Conservation (phyloP, 2,888 invertebrate species). For the Oxystoma pomonae region DNA sequence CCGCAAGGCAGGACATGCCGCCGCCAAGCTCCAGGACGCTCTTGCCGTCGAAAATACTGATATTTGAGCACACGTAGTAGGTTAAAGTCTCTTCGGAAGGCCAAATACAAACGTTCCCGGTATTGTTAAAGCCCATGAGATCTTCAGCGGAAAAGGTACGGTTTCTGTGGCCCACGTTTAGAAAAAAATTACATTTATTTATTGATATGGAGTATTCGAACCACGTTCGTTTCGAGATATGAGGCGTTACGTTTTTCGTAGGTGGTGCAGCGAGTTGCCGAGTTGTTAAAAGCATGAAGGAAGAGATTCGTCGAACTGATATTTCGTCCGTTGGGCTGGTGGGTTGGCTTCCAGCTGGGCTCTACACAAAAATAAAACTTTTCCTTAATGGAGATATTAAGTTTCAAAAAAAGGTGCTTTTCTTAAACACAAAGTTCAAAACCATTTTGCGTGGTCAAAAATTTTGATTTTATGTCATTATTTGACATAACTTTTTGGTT, state of each 20-base stretch:
- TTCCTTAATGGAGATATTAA: too few relatives aligned
- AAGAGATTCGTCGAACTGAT: slow-evolving; percentile 57
- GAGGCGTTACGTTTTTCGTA: slow-evolving; percentile 29
- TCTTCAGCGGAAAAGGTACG: slow-evolving; percentile 64
- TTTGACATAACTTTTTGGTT: too few relatives aligned
- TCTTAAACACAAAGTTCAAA: too few relatives aligned
- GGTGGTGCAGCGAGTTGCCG: slow-evolving; percentile 39
- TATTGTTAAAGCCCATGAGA: slow-evolving; percentile 77
- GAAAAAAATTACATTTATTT: slow-evolving; percentile 49
- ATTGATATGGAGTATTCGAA: slow-evolving; percentile 57
- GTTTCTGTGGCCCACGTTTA: slow-evolving; percentile 58
- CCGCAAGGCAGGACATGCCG: slow-evolving; percentile 81
- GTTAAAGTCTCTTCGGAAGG: slow-evolving; percentile 74
- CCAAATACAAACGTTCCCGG: slow-evolving; percentile 77
- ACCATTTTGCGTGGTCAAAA: too few relatives aligned
- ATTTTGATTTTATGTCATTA: too few relatives aligned
- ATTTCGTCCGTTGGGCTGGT: slow-evolving; percentile 50
- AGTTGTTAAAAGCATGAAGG: slow-evolving; percentile 55
- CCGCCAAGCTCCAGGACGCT: slow-evolving; percentile 75
- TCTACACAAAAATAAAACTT: slow-evolving; percentile 35
- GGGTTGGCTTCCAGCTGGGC: slow-evolving; percentile 46
- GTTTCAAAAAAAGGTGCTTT: too few relatives aligned
- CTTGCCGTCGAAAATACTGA: slow-evolving; percentile 60
- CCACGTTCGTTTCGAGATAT: slow-evolving; percentile 54
- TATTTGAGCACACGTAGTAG: slow-evolving; percentile 63